Percentiles rank a stretch among this genome's conserved stretches.
Conservation (phyloP, 2,888 invertebrate genomes). For the Protula sp. region DNA sequence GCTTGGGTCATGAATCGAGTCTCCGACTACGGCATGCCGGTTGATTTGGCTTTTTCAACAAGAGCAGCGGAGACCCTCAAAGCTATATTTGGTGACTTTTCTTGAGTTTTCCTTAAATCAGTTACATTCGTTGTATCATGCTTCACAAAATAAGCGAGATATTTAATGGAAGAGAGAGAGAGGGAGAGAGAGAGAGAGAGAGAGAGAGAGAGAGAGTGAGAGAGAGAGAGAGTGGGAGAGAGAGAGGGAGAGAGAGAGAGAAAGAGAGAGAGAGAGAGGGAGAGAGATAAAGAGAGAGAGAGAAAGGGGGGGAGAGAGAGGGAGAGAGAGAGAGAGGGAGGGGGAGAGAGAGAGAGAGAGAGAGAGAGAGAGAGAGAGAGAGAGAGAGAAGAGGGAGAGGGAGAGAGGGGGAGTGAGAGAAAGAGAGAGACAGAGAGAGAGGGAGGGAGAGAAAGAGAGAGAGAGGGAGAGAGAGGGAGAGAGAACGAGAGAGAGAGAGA, state of each 20-base stretch:
- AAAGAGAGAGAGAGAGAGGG: not conserved
- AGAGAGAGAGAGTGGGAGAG: no score
- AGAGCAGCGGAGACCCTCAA: no score
- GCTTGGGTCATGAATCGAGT: conserved; percentile 53
- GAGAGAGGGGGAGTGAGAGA: conserved; percentile 1
- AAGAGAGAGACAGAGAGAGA: not conserved
- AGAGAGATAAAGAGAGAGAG: no score
- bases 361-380: not conserved
- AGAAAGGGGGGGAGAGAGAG: not conserved
- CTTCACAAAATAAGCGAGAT: no score
- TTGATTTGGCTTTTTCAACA: conserved; percentile 27
- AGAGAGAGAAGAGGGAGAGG: conserved; percentile 1
- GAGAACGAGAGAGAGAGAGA: no score
- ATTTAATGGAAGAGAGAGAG: no score
- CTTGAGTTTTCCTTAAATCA: no score
- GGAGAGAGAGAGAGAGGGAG: not conserved
- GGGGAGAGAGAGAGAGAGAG: not conserved
- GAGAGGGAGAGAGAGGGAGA: no score
- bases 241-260: not conserved
- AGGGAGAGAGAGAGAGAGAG: no score
- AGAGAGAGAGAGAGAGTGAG: no score
- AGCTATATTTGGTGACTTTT: no score
- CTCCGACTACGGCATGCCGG: conserved; percentile 33
- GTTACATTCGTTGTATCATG: no score
- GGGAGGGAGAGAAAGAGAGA: conserved; percentile 1